Evolutionary conservation across 2,888 invertebrate species (phyloP).

Genomic region (Metalampra italica): DNA sequence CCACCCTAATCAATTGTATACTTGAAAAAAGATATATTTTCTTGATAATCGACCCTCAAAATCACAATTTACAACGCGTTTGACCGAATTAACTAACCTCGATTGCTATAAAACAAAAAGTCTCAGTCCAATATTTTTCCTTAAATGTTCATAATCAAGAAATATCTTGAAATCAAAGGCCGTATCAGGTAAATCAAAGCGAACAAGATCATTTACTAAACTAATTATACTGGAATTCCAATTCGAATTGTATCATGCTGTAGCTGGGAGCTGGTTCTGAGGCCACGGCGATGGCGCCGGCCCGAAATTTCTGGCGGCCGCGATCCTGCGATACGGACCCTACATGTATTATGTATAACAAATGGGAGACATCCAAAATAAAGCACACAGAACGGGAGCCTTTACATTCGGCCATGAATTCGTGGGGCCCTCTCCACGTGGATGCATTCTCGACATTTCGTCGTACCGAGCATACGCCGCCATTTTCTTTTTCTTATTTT

Average conservation of each 20-base stretch:
- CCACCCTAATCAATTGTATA: too few species aligned
- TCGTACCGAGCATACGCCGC: slow-evolving; percentile 42
- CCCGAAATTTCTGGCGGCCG: slow-evolving; percentile 66
- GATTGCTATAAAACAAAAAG: neutral
- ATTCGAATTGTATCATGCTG: slow-evolving; percentile 40
- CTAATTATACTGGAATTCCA: slow-evolving; percentile 12
- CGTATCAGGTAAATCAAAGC: slow-evolving; percentile 11
- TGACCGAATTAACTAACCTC: too few species aligned
- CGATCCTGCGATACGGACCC: slow-evolving; percentile 70
- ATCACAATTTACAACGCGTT: too few species aligned
- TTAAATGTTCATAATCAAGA: neutral
- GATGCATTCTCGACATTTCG: slow-evolving; percentile 67
- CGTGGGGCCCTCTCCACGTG: slow-evolving; percentile 49
- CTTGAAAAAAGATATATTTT: too few species aligned
- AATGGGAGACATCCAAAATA: slow-evolving; percentile 70
- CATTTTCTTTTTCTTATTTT: slow-evolving; percentile 50
- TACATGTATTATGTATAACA: slow-evolving; percentile 77
- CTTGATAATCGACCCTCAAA: too few species aligned
- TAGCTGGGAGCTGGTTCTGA: slow-evolving; percentile 35
- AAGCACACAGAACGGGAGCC: slow-evolving; percentile 39
- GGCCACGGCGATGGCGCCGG: slow-evolving; percentile 58
- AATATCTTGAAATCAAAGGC: slow-evolving; percentile 3
- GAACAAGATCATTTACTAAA: slow-evolving; percentile 12
- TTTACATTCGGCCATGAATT: slow-evolving; percentile 57
- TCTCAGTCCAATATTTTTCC: neutral